Percentiles rank a stretch among this genome's conserved stretches.
These are phyloP conservation scores for Euzophera pinguis DNA, from an alignment of 2,888 invertebrate genomes.

Conservation along the genomic window DNA sequence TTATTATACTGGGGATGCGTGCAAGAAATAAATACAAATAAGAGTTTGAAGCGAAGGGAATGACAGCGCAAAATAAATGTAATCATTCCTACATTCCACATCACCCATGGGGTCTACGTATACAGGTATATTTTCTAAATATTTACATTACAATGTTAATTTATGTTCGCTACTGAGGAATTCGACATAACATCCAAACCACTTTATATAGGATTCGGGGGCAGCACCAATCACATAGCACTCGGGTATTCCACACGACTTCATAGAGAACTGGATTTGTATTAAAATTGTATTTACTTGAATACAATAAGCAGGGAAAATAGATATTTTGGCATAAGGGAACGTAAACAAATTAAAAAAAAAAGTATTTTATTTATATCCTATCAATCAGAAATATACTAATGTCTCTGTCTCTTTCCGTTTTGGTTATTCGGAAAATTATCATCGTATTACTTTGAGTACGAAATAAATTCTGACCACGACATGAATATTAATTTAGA, in stretches of 20 bases:
- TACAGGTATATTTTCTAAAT: slow-evolving; percentile 28
- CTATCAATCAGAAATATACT: no score
- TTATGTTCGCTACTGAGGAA: slow-evolving; percentile 54
- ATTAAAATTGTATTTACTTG: background rate
- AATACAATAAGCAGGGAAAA: background rate
- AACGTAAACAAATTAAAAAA: background rate
- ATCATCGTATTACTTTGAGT: no score
- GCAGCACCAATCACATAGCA: slow-evolving; percentile 78
- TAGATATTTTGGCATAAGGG: background rate
- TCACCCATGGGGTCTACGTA: slow-evolving; percentile 41
- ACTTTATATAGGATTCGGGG: slow-evolving; percentile 54
- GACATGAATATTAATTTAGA: no score
- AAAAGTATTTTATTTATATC: no score
- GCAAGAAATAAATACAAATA: slow-evolving; percentile 39
- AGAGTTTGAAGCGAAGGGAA: slow-evolving; percentile 50
- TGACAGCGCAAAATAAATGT: slow-evolving; percentile 52
- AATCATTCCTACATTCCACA: slow-evolving; percentile 51
- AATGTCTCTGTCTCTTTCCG: no score
- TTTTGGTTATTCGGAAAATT: no score
- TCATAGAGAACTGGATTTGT: slow-evolving; percentile 48
- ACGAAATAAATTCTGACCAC: no score
- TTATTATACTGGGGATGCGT: slow-evolving; percentile 38
- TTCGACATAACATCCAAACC: slow-evolving; percentile 64
- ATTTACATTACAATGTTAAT: slow-evolving; percentile 44
- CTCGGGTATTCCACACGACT: slow-evolving; percentile 59